These are phyloP conservation scores for Caradrina kadenii DNA, from an alignment of 2,888 invertebrate genomes.

Conservation along the genomic window DNA sequence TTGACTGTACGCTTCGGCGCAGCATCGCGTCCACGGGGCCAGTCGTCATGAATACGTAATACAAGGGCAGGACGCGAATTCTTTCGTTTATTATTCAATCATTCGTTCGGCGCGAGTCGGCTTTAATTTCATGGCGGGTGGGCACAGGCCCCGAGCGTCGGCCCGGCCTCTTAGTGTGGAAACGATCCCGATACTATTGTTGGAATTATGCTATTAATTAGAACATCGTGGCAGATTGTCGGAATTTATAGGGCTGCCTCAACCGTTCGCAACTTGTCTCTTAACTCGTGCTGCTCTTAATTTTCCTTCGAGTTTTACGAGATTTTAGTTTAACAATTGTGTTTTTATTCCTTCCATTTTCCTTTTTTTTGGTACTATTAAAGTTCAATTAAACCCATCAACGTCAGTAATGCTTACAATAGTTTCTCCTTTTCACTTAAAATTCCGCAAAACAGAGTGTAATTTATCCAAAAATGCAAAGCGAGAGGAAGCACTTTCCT, in stretches of 20 bases:
- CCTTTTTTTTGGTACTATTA: not conserved
- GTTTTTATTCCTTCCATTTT: slow-evolving; percentile 12
- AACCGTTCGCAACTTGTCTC: slow-evolving; percentile 66
- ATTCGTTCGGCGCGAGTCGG: slow-evolving; percentile 90
- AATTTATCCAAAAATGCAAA: slow-evolving; percentile 33
- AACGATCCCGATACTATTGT: slow-evolving; percentile 72
- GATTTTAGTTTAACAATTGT: slow-evolving; percentile 52
- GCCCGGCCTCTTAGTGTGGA: slow-evolving; percentile 78
- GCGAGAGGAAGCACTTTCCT: slow-evolving; percentile 72
- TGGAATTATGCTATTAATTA: slow-evolving; percentile 77
- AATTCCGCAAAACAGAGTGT: slow-evolving; percentile 9
- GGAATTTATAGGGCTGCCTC: slow-evolving; percentile 70
- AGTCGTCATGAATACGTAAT: slow-evolving; percentile 90
- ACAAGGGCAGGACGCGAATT: slow-evolving; percentile 89
- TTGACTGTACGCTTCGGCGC: slow-evolving; percentile 65
- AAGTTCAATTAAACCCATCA: not conserved
- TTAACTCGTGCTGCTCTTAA: slow-evolving; percentile 67
- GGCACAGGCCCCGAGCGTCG: slow-evolving; percentile 86
- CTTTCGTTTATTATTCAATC: slow-evolving; percentile 91
- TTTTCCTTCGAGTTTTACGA: slow-evolving; percentile 65
- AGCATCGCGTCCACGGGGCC: slow-evolving; percentile 78
- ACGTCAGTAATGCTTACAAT: not conserved
- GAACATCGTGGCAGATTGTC: slow-evolving; percentile 74
- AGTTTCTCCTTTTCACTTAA: not conserved
- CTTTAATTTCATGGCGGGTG: slow-evolving; percentile 91